Percentiles rank a stretch among this genome's conserved stretches.
Conservation (phyloP, 2,113 vertebrate genomes). For the Prietella phreatophila region DNA sequence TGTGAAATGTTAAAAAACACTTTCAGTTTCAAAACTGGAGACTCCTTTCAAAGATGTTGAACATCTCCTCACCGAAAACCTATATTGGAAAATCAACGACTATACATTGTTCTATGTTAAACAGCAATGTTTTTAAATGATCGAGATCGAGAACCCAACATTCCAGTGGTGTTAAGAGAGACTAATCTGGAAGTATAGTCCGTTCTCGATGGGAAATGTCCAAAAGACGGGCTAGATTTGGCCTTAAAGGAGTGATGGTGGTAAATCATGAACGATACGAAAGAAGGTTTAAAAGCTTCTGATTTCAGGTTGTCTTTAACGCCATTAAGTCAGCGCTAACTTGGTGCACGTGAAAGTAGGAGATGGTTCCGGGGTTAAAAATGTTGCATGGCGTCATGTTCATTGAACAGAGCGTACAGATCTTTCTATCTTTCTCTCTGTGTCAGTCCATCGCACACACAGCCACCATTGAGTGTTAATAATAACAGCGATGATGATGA, state of each 20-base stretch:
- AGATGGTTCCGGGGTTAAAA: neutral
- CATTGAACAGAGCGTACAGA: neutral
- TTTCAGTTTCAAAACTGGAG: neutral
- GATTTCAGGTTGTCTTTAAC: constrained; percentile 5
- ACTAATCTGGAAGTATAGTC: neutral
- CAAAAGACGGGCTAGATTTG: neutral
- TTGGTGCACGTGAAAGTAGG: neutral
- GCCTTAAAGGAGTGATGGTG: neutral
- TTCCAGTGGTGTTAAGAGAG: neutral
- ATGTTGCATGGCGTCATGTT: neutral
- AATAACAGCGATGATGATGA: constrained; percentile 6
- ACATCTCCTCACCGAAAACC: neutral
- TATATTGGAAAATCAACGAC: neutral
- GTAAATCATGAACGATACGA: neutral
- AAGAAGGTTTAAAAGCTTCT: neutral
- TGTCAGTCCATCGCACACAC: neutral
- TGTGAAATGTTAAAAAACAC: neutral
- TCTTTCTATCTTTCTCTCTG: neutral
- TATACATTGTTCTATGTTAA: neutral
- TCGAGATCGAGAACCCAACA: neutral
- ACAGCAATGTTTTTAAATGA: neutral
- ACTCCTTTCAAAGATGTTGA: neutral
- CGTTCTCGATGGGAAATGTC: neutral
- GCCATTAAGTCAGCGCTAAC: neutral
- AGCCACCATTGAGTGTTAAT: constrained; percentile 2